Conservation (phyloP, 2,113 vertebrate genomes). For the Glareola pratincola region DNA sequence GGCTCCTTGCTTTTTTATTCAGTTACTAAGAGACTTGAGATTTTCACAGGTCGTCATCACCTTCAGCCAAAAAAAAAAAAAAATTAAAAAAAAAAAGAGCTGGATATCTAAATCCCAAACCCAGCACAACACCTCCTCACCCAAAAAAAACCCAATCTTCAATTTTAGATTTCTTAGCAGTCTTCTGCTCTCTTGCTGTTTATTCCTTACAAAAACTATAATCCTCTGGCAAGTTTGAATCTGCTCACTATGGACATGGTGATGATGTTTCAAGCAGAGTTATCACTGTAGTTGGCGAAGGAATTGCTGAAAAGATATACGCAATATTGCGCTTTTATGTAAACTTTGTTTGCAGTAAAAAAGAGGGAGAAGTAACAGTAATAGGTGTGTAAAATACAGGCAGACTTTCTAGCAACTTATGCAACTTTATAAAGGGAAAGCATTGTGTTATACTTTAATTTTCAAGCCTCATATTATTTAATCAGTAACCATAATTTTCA, state of each 20-base stretch:
- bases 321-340: neutral
- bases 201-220: neutral
- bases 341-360: neutral
- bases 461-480: conserved; percentile 56
- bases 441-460: conserved; percentile 40
- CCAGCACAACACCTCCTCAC: accelerated
- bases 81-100: neutral
- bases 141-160: neutral
- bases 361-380: neutral
- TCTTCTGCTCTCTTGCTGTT: neutral
- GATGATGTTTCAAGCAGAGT: neutral
- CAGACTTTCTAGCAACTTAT: neutral
- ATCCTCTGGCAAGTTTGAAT: neutral
- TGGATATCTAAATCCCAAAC: accelerated
- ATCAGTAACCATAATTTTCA: conserved; percentile 56
- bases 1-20: neutral
- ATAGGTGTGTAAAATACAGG: neutral
- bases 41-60: neutral
- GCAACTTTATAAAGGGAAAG: neutral
- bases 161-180: neutral
- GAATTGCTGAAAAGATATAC: neutral
- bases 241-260: neutral
- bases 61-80: neutral
- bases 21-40: neutral
- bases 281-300: neutral